Base-by-base conservation (phyloP, 2,797 vertebrate genomes). In the Microctenopoma steveboyesi region DNA sequence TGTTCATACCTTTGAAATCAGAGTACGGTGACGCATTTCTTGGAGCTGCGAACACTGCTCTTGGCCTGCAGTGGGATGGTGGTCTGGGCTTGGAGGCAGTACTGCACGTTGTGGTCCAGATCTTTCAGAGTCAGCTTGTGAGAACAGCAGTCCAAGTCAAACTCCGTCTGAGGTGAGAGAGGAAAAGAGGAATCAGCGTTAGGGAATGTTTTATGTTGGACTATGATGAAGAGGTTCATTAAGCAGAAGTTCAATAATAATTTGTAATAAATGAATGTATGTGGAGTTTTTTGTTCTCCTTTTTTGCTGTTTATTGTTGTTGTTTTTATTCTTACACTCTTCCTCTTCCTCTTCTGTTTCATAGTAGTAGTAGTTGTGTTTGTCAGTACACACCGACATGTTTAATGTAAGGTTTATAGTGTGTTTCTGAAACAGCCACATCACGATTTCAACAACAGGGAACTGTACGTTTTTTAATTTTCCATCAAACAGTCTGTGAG, bases 81-180 rank as follows among this genome's bases (percentile, higher is more conserved):
- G 1, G 74, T 86, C 83, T 92, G 86, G 4, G 88, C 92, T 18
- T 92, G 88, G 15, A 94, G 43, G 72, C 94, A 95, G 90, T 93
- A 95, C 12, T 58, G 72, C 0, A 65, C 54, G 35, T 67, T 66
- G 39, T 70, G 87, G 1, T 52, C 68, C 46, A 94, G 72, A 0
- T 82, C 13, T 0, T 61, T 73, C 37, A 95, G 78, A 18, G 69
- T 58, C 43, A 92, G 62, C 63, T 81, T 80, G 39, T 87, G 74
- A 5, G 69, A 72, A 30, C 86, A 87, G 45, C 86, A 83, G 4
- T 76, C 25, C 11, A 91, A 54, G 69, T 92, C 80, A 28, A 79
- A 79, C 40, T 74, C 65, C 51, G 89, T 81, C 94, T 95, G 61
- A 15, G 45, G 69, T 10, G 2, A 68, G 13, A 60, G 13, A 16